phyloP scores from a whole-genome alignment of 2,888 invertebrate species.

The Trichopria drosophilae region DNA sequence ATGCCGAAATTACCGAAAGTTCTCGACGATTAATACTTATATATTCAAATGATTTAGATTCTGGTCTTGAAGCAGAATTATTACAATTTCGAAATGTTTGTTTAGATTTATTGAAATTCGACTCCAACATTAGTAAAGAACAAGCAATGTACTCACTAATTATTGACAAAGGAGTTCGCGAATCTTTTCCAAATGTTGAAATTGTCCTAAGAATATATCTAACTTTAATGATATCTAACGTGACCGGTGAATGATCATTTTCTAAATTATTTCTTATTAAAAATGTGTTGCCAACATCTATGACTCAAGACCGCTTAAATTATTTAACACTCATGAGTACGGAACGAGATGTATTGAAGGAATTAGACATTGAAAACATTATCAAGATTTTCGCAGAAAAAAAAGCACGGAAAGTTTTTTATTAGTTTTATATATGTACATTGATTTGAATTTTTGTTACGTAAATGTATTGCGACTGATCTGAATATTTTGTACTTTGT shows the following conservation, averaged over 20 bases:
- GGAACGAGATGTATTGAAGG: slow-evolving; percentile 3
- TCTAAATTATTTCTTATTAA: background rate
- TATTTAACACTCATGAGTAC: slow-evolving; percentile 3
- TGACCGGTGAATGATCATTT: slow-evolving; percentile 3
- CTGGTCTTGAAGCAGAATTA: background rate
- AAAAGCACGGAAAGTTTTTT: slow-evolving; percentile 7
- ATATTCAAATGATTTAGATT: background rate
- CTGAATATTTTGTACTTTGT: too few species aligned
- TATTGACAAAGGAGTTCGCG: background rate
- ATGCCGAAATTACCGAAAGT: too few species aligned
- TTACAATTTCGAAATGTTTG: slow-evolving; percentile 5
- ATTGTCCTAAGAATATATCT: slow-evolving; percentile 1
- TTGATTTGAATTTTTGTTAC: too few species aligned
- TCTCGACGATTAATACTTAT: background rate
- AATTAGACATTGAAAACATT: slow-evolving; percentile 2
- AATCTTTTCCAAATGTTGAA: slow-evolving; percentile 7
- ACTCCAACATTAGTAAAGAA: too few species aligned
- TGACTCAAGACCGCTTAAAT: slow-evolving; percentile 3
- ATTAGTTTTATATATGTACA: background rate
- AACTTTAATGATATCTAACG: slow-evolving; percentile 5
- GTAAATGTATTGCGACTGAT: too few species aligned
- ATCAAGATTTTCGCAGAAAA: slow-evolving; percentile 6
- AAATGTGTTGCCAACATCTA: slow-evolving; percentile 3
- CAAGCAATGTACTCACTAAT: too few species aligned
- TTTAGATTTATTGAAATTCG: background rate